phyloP scores from a whole-genome alignment of 1,140 invertebrate genomes.

The Bombyx mandarina region DNA sequence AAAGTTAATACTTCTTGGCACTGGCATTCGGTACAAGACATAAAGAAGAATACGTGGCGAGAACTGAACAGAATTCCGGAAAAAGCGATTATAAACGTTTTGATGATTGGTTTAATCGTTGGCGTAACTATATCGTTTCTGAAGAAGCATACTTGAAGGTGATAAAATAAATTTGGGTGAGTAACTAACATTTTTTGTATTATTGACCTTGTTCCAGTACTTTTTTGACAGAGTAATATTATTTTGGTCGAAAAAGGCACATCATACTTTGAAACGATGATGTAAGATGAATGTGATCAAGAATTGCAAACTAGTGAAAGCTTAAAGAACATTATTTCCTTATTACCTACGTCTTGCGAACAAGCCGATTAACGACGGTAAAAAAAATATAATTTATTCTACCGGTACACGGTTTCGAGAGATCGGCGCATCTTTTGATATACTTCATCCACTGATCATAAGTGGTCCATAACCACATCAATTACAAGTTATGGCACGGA shows the following conservation, averaged over 20 bases:
- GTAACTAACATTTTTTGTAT: neutral
- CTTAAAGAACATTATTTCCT: too few species aligned
- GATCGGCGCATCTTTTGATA: too few species aligned
- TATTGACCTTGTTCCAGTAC: neutral
- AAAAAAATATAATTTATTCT: too few species aligned
- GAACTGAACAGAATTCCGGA: neutral
- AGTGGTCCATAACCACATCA: conserved; percentile 15
- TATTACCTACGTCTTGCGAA: too few species aligned
- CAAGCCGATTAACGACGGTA: too few species aligned
- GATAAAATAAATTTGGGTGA: neutral
- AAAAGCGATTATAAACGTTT: conserved; percentile 1
- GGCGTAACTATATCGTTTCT: neutral
- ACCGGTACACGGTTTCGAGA: too few species aligned
- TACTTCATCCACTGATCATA: conserved; percentile 4
- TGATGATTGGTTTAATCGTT: neutral
- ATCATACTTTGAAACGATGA: too few species aligned
- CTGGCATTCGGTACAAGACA: conserved; percentile 1
- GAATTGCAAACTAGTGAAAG: too few species aligned
- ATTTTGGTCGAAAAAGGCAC: neutral
- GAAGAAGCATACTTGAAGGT: neutral
- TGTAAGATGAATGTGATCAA: too few species aligned
- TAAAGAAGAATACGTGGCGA: neutral
- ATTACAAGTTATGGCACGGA: conserved; percentile 14
- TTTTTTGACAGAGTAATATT: conserved; percentile 1
- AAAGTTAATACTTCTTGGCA: neutral